Conservation (phyloP, 2,888 invertebrate species). For the Cantharis flavilabris region DNA sequence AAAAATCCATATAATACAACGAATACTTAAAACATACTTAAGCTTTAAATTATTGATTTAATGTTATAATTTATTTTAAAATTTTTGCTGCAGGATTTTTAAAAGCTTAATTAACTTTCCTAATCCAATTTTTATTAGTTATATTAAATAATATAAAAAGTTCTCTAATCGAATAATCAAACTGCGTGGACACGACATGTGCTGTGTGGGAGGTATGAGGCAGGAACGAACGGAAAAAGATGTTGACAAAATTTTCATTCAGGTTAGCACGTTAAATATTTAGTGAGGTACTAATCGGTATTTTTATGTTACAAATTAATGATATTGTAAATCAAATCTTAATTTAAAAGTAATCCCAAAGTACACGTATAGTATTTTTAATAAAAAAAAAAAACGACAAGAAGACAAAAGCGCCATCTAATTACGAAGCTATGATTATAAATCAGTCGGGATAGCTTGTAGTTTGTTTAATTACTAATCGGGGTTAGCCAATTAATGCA, state of each 20-base stretch:
- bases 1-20: not conserved
- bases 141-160: not conserved
- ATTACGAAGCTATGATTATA: conserved; percentile 26
- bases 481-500: conserved; percentile 49
- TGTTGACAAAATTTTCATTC: not conserved
- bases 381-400: not conserved
- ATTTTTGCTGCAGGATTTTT: not conserved
- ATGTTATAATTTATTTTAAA: not conserved
- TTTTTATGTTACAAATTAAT: not conserved
- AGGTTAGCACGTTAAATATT: not conserved
- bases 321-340: not conserved
- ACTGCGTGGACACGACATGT: not conserved
- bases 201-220: not conserved
- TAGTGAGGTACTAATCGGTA: not conserved
- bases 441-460: conserved; percentile 32
- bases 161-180: not conserved
- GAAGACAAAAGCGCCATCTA: conserved; percentile 18
- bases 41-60: not conserved
- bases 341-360: not conserved
- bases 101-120: not conserved
- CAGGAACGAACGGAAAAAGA: not conserved
- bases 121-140: not conserved
- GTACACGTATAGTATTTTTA: not conserved
- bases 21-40: not conserved
- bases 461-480: conserved; percentile 51